These are phyloP conservation scores for Kryptopterus vitreolus DNA, from an alignment of 2,797 vertebrate genomes.

Conservation along the genomic window DNA sequence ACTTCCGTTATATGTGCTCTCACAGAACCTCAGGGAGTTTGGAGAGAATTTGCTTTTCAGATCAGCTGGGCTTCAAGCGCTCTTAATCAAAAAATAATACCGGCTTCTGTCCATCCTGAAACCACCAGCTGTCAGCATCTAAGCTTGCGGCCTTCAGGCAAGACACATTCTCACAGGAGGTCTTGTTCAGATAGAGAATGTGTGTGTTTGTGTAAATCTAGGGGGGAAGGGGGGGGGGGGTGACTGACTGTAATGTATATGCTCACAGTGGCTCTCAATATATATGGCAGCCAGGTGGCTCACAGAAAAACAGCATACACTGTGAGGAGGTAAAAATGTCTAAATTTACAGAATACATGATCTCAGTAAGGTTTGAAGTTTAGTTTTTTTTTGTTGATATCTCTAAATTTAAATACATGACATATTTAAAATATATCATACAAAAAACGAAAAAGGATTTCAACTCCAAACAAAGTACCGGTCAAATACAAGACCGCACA, in stretches of 20 bases:
- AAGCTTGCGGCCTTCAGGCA: conserved; percentile 30
- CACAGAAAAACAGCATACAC: conserved; percentile 20
- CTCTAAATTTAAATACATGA: background rate
- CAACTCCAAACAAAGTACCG: background rate
- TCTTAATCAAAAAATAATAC: conserved; percentile 50
- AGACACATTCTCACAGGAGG: conserved; percentile 26
- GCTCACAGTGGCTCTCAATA: conserved; percentile 20
- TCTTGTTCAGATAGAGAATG: conserved; percentile 1
- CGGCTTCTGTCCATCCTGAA: conserved; percentile 38
- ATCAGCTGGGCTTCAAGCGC: conserved; percentile 23
- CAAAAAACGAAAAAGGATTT: too few relatives aligned
- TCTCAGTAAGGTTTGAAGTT: background rate
- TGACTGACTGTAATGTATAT: conserved; percentile 1
- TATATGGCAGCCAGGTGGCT: conserved; percentile 35
- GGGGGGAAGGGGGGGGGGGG: background rate
- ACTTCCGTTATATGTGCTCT: conserved; percentile 32
- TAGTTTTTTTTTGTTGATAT: background rate
- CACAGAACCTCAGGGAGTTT: conserved; percentile 23
- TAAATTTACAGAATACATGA: background rate
- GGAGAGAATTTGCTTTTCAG: conserved; percentile 43
- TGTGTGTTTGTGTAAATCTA: background rate
- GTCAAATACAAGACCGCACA: background rate
- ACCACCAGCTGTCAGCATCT: conserved; percentile 46
- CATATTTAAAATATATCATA: background rate
- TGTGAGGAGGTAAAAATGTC: conserved; percentile 6